Base-by-base conservation (phyloP, 2,888 invertebrate species). In the Noctua comes region DNA sequence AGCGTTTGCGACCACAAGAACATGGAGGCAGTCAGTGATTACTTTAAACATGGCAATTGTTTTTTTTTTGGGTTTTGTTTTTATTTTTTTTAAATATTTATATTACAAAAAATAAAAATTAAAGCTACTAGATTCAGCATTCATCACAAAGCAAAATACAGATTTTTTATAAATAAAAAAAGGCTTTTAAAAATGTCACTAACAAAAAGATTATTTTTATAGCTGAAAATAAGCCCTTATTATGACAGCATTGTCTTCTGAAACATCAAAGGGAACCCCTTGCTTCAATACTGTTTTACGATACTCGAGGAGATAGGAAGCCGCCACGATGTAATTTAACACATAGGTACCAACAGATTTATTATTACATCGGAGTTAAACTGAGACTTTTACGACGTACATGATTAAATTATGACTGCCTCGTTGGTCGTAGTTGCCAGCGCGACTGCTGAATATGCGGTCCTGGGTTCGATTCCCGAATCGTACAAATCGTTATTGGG, bases 201-300 rank as follows among this genome's bases (percentile, higher is more conserved):
- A 46, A 62, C 36, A 70, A 62, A 57, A 73, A 62, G 13, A 73
- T 79, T 43, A 51, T 62, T 79, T 82, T 74, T 68, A 65, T 8
- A 62, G 16, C 46, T 59, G 21, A 69, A 75, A 51, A 71, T 48
- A 76, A 66, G 62, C 27, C 51, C 57, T 69, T 64, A 65, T 82
- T 72, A 62, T 65, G 76, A 75, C 40, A 59, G 48, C 69, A 66
- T 80, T 83, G 54, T 68, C 62, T 75, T 36, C 43, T 27, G 51
- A 59, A 43, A 77, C 59, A 72, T 83, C 77, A 81, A 84, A 80
- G 18, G n/a, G 40, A 46, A 76, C 77, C 71, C 68, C 73, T 76
- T 76, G 21, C 40, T 68, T 74, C 62, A 75, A 75, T 85, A 57
- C 62, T 36, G 64, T 70, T 85, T 85, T 80, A 77, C 68, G 72